Evolutionary conservation across 2,797 vertebrate species (phyloP), one percentile per base, ranked within the genome.

Genomic region (Sebastes oblongus): DNA sequence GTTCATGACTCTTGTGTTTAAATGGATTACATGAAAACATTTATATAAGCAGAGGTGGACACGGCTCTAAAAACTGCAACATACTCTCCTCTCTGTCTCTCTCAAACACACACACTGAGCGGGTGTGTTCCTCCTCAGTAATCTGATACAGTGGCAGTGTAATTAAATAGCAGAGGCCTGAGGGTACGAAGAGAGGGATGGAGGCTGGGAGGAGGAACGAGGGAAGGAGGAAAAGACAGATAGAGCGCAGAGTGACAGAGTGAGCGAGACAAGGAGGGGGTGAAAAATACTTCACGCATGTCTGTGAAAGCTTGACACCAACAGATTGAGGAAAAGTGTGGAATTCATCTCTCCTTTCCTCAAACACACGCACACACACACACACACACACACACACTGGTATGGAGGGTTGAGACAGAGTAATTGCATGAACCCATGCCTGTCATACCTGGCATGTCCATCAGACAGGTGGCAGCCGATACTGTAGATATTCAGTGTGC

Each of bases 141-240:
- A 93, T 92, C 91, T 91, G 89, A 90, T 94, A 91, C 90, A 84
- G 85, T 89, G 86, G 88, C 86, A 86, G 85, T 82, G 85, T 92
- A 92, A 93, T 94, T 92, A 93, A 92, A 94, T 92, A 91, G 90
- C 83, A 50, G 76, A 52, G 88, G 80, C 93, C 89, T 85, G 81
- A 68, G 90, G 92, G 83, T 83, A 73, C 20, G 34, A 54, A 81
- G 78, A 78, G 86, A 86, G 74, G 71, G 88, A 87, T 83, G 81
- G 87, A 85, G 84, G 75, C 75, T 79, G 60, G 62, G 72, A 83
- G 79, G 70, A 88, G 75, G 75, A 83, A 86, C 25, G 32, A 83
- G 73, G 56, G 18, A 83, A 68, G 55, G 66, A 88, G 78, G 55
- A 80, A 60, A 76, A 84, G 89, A 89, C 77, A 86, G 78, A 78